Base-by-base conservation (phyloP, 2,888 invertebrate species). In the Cerastoderma edule region DNA sequence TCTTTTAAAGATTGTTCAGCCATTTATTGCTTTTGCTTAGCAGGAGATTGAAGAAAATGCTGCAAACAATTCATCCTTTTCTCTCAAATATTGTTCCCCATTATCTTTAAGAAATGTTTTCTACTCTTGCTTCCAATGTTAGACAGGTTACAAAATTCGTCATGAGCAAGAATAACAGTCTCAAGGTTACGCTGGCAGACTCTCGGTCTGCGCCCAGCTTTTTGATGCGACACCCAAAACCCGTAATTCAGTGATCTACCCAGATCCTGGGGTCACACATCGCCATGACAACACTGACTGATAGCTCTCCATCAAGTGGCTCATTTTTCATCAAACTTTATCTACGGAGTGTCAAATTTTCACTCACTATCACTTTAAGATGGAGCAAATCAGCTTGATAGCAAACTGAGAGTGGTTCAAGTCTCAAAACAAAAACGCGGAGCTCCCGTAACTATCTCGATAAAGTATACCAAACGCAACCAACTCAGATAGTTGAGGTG, bases 361-460 rank as follows among this genome's bases (percentile, higher is more conserved):
- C 79, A 80, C 68, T 77, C 72, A 76, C 75, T 80, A 83, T 83
- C 83, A 69, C 69, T 69, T 13, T 22, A 24, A 39, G 68, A 68
- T 28, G 46, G 13, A 53, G 53, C 35, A 39, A 60, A 60, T 39
- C 60, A 60, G 60, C 33, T 32, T 60, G 60, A 60, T 60, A 60
- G 39, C 28, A 48, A 50, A 22, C 66, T 50, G 50, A 33, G 66
- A 66, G 66, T 22, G 30, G 32, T 66, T 50, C 30, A 65, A 65
- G 30, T 27, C 65, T 28, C n/a, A n/a, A 46, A 48, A 28, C 32
- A n/a, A 66, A 66, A 66, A 50, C 30, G 35, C 39, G 39, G 39
- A 60, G 39, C 33, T 24, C n/a, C n/a, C n/a, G 8, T 16, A 27
- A 39, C 60, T 60, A 50, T 50, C 50, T 24, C n/a, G 5, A n/a